Conservation (phyloP, 2,888 invertebrate genomes). For the Lasioglossum marginatum region DNA sequence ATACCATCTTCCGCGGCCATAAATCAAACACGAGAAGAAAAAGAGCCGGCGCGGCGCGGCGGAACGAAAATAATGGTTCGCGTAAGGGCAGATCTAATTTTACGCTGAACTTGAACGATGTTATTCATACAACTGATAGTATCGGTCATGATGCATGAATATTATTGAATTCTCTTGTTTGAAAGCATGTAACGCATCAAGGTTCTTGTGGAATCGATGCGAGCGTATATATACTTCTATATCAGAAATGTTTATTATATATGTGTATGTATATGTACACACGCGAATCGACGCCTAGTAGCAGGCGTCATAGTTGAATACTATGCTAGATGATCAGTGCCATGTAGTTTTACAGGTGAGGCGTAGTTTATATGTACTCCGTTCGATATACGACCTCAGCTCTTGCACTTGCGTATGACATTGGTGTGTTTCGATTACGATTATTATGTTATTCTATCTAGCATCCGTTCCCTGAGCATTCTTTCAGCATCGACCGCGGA, state of each 20-base stretch:
- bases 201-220: constrained; percentile 64
- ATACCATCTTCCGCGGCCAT: neutral
- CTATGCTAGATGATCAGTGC: constrained; percentile 27
- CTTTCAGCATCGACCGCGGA: neutral
- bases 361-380: constrained; percentile 6
- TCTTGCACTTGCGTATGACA: constrained; percentile 40
- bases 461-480: neutral
- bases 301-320: neutral
- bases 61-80: neutral
- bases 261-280: neutral
- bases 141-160: constrained; percentile 29
- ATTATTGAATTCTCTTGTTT: constrained; percentile 29
- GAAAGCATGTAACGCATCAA: constrained; percentile 60
- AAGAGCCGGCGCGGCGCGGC: neutral
- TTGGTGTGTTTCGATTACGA: constrained; percentile 34
- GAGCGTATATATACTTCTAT: constrained; percentile 30
- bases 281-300: constrained; percentile 31
- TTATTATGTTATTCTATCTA: constrained; percentile 23
- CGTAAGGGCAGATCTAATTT: constrained; percentile 3
- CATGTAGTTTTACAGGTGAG: constrained; percentile 40
- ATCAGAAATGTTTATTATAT: constrained; percentile 39
- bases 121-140: constrained; percentile 36
- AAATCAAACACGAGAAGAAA: neutral
- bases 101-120: constrained; percentile 45
- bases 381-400: constrained; percentile 63